These are phyloP conservation scores for Lucinisca nassula DNA, from an alignment of 2,888 invertebrate genomes.

Conservation along the genomic window DNA sequence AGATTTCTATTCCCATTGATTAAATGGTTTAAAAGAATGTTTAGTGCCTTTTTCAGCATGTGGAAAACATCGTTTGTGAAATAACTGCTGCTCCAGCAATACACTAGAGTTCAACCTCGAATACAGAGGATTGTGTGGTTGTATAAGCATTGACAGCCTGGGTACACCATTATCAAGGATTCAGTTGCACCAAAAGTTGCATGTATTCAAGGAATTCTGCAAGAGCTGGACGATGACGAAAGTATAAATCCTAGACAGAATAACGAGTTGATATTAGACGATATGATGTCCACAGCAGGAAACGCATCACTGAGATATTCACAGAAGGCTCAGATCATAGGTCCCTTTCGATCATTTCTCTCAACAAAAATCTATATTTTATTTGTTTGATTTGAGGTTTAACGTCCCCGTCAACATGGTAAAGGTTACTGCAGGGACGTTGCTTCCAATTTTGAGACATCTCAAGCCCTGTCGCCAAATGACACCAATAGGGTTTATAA, in stretches of 20 bases:
- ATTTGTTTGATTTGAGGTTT: too few relatives aligned
- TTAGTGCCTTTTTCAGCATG: background rate
- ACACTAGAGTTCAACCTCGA: background rate
- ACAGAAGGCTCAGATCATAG: background rate
- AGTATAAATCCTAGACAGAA: background rate
- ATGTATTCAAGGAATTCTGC: background rate
- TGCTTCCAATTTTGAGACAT: too few relatives aligned
- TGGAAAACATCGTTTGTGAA: background rate
- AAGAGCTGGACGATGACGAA: background rate
- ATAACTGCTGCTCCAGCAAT: background rate
- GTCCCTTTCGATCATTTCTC: too few relatives aligned
- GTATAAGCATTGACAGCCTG: too few relatives aligned
- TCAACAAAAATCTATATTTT: too few relatives aligned
- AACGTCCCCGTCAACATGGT: too few relatives aligned
- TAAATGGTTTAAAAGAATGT: background rate
- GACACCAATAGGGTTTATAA: too few relatives aligned
- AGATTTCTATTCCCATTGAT: background rate
- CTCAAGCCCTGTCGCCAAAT: too few relatives aligned
- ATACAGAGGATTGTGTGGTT: background rate
- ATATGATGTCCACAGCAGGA: background rate
- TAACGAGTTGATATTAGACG: background rate
- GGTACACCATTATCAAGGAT: background rate
- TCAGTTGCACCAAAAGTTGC: background rate
- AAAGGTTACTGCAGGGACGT: too few relatives aligned
- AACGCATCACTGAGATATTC: background rate